A percentile compares a stretch with the other conserved stretches of the same genome.
These are phyloP conservation scores for Drosophila trichaetosa DNA, from an alignment of 2,888 invertebrate species.

Conservation along the genomic window DNA sequence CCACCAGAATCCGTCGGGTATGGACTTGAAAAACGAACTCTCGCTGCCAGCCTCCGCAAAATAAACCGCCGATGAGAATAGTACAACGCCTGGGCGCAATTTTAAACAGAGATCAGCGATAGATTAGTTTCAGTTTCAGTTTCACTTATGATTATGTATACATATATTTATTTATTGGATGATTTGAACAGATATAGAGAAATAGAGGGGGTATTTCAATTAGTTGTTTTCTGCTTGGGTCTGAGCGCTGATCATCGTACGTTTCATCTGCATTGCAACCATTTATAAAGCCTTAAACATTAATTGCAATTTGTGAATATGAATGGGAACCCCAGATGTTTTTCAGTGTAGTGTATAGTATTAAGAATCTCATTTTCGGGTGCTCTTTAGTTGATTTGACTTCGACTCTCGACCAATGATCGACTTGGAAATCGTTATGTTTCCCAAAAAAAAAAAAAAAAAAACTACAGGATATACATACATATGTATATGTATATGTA, in stretches of 20 bases:
- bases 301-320: conserved; percentile 3
- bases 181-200: conserved; percentile 5
- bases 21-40: conserved; percentile 99
- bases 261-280: conserved; percentile 25
- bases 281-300: conserved; percentile 5
- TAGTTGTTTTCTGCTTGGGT: conserved; percentile 72
- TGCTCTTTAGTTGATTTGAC: conserved; percentile 7
- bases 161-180: conserved; percentile 1
- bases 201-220: conserved; percentile 7
- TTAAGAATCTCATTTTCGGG: conserved; percentile 4
- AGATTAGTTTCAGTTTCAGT: conserved; percentile 41
- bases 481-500: conserved; percentile 11
- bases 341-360: conserved; percentile 25
- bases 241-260: conserved; percentile 32
- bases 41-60: conserved; percentile 99
- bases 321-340: conserved; percentile 7
- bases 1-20: conserved; percentile 99
- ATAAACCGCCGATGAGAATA: conserved; percentile 99
- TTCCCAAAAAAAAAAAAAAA: not conserved
- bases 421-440: not conserved
- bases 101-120: conserved; percentile 63
- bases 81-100: conserved; percentile 94
- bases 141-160: conserved; percentile 7
- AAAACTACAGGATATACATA: conserved; percentile 54
- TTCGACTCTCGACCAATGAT: not conserved